Conservation (phyloP, 2,797 vertebrate genomes). For the Acanthornis magna region DNA sequence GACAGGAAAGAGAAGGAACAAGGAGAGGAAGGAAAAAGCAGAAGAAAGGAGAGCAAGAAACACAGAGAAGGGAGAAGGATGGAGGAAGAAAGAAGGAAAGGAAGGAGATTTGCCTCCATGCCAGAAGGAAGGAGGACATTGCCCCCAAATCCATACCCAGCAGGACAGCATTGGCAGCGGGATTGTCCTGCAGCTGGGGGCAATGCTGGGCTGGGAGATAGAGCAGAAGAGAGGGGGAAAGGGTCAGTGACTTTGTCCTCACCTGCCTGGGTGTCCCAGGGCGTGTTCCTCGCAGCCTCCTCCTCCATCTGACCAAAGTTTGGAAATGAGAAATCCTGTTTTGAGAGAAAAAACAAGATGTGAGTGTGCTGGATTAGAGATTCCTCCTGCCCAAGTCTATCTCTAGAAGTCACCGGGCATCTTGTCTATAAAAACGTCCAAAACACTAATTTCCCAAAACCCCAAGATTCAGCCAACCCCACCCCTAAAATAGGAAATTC, state of each 20-base stretch:
- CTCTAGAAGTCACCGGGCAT: neutral
- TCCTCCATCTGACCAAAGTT: neutral
- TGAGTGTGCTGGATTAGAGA: neutral
- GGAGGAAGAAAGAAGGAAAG: neutral
- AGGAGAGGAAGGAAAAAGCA: neutral
- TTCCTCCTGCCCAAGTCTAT: neutral
- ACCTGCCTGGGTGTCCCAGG: neutral
- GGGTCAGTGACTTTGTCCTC: neutral
- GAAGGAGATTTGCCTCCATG: neutral
- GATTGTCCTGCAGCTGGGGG: neutral
- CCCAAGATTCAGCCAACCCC: neutral
- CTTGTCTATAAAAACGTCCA: neutral
- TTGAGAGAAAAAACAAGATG: neutral
- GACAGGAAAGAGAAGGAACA: neutral
- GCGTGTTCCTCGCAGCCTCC: neutral
- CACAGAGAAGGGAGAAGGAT: neutral
- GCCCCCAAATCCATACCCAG: neutral
- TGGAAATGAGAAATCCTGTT: neutral
- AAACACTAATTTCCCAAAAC: neutral
- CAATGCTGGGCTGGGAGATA: neutral
- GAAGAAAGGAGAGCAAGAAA: neutral
- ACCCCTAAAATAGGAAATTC: neutral
- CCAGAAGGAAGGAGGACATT: neutral
- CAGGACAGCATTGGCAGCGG: rapidly evolving
- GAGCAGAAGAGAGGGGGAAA: neutral